These are phyloP conservation scores for Misgurnus anguillicaudatus DNA, from an alignment of 2,113 vertebrate species.

Conservation along the genomic window DNA sequence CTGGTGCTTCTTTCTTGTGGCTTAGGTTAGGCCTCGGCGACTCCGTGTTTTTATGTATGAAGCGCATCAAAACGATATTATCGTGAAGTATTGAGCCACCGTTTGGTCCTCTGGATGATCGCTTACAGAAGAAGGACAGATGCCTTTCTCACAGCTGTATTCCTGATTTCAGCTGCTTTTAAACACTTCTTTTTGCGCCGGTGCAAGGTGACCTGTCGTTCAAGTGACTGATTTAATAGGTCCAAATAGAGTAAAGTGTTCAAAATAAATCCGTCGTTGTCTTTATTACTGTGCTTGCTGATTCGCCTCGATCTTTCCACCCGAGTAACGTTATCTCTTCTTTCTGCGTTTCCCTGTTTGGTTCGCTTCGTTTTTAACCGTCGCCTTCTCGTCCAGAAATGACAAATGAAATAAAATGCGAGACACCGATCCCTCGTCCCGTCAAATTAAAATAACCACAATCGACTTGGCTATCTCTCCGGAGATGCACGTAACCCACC, in stretches of 20 bases:
- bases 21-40: constrained; percentile 14
- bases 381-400: constrained; percentile 53
- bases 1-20: background rate
- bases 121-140: constrained; percentile 58
- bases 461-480: constrained; percentile 50
- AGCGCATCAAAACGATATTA: constrained; percentile 62
- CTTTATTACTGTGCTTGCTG: constrained; percentile 63
- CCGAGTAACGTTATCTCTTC: constrained; percentile 46
- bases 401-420: constrained; percentile 51
- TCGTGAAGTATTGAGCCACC: constrained; percentile 63
- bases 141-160: constrained; percentile 42
- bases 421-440: constrained; percentile 27
- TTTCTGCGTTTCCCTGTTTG: constrained; percentile 30
- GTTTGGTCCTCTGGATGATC: constrained; percentile 60
- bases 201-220: background rate
- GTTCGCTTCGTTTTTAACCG: constrained; percentile 32
- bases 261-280: constrained; percentile 42
- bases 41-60: constrained; percentile 28
- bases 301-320: constrained; percentile 61
- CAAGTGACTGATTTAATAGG: constrained; percentile 29
- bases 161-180: background rate
- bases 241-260: constrained; percentile 18
- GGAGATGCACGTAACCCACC: constrained; percentile 39
- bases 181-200: background rate
- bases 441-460: constrained; percentile 28